Evolutionary conservation across 2,888 invertebrate species (phyloP), one percentile per base, ranked within the genome.

Genomic region (Drepana falcataria): DNA sequence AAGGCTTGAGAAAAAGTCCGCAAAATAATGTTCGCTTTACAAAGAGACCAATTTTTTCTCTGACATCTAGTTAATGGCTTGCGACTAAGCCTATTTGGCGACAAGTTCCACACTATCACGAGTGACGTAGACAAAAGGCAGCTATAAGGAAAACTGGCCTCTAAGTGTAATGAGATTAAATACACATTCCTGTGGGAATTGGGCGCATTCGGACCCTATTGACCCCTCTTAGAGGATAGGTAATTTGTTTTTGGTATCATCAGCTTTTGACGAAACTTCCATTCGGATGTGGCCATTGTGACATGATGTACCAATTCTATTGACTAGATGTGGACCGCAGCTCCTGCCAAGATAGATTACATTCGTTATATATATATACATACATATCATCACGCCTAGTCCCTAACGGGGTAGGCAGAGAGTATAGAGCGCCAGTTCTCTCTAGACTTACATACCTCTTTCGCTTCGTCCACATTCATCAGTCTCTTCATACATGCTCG

Each of bases 71-170:
- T 57, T 54, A 54, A 55, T 59, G 51, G 52, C 41, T 51, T 48
- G 52, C 52, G 55, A 59, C 53, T 51, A 53, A 59, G 56, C 51
- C 51, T 57, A 59, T 63, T 59, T 59, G 48, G 56, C 33, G 48
- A 52, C 35, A 54, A 51, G 48, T 53, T 33, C 51, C 40, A 40
- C 21, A 35, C 33, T 37, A 37, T 51, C 34, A 51, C 33, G 33
- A 37, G 33, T 41, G 51, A 51, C 51, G n/a, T 41, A 41, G 41
- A 51, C 51, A 34, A 40, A 51, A 40, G 51, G 34, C 51, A 51
- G 34, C 49, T 49, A 49, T 49, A 33, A 49, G 49, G 49, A 49
- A 49, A 49, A 49, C 21, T 37, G 40, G 49, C 7, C 40, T 9
- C 40, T 40, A 33, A 40, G 33, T 35, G 49, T 49, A 49, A 49